Conservation (phyloP, 2,113 vertebrate species). For the Oryzias curvinotus region DNA sequence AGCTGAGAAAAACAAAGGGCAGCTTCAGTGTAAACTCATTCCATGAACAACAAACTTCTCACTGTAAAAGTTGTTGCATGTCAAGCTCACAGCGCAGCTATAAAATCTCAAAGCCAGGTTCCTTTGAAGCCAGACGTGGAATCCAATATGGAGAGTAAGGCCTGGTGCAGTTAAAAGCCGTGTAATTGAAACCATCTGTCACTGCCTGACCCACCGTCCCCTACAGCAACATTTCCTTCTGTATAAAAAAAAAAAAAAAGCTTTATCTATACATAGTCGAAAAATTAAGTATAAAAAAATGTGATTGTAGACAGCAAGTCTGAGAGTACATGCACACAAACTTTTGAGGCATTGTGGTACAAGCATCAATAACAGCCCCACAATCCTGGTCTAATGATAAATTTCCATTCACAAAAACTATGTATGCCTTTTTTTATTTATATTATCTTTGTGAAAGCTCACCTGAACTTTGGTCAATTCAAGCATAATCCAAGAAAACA, state of each 20-base stretch:
- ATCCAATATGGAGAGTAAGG: slow-evolving; percentile 34
- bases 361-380: too few species aligned
- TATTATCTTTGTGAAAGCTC: too few species aligned
- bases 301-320: not conserved
- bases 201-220: slow-evolving; percentile 39
- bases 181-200: slow-evolving; percentile 53
- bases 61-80: slow-evolving; percentile 18
- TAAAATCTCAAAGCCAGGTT: slow-evolving; percentile 36
- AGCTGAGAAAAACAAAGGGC: slow-evolving; percentile 44
- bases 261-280: not conserved
- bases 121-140: slow-evolving; percentile 62
- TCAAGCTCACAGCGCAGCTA: slow-evolving; percentile 12
- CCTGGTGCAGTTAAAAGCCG: slow-evolving; percentile 27
- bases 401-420: too few species aligned
- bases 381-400: too few species aligned
- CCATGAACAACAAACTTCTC: slow-evolving; percentile 19
- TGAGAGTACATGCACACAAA: too few species aligned
- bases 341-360: too few species aligned
- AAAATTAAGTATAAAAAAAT: not conserved
- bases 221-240: slow-evolving; percentile 8
- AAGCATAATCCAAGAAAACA: too few species aligned
- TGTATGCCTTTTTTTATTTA: too few species aligned
- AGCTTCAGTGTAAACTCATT: slow-evolving; percentile 26
- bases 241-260: not conserved
- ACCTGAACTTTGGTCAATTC: too few species aligned